Evolutionary conservation across 2,797 vertebrate genomes (phyloP), one percentile per base, ranked within the genome.

Genomic region (Macrochelys suwanniensis): DNA sequence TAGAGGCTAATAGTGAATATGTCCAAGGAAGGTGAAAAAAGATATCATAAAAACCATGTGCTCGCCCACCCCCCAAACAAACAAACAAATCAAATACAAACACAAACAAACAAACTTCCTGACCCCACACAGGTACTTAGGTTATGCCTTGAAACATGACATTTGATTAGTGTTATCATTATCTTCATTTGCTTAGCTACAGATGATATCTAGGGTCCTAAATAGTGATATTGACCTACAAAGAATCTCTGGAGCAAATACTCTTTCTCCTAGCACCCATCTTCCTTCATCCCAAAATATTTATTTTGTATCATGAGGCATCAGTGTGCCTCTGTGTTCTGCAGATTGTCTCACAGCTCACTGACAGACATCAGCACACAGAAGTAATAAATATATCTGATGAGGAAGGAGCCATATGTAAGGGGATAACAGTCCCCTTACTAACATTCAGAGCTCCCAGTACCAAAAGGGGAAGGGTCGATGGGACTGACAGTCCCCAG

Each of bases 361-460:
- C 81, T 82, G 79, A 85, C 42, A 79, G 49, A 17, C 42, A 56
- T 17, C 53, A 17, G 47, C 37, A 42, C 47, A 49, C 65, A 47
- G 76, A 65, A 80, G 76, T 80, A 80, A 87, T 80, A 87, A 80
- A 93, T 90, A 80, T 93, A 80, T 49, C 80, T 33, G 53, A 84
- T 84, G 74, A 90, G 76, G 87, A 90, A 61, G 76, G 80, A 90
- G 61, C 33, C 49, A 50, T n/a, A n/a, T n/a, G n/a, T n/a, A n/a
- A n/a, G n/a, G n/a, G n/a, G n/a, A n/a, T n/a, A n/a, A n/a, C n/a
- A n/a, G n/a, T n/a, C n/a, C n/a, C n/a, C n/a, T n/a, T n/a, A n/a
- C n/a, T n/a, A n/a, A n/a, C n/a, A n/a, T n/a, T n/a, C n/a, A n/a
- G n/a, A n/a, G n/a, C n/a, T n/a, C n/a, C n/a, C n/a, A n/a, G n/a